These are phyloP conservation scores for Chymomyza fuscimana DNA, from an alignment of 2,888 invertebrate genomes.

Conservation along the genomic window DNA sequence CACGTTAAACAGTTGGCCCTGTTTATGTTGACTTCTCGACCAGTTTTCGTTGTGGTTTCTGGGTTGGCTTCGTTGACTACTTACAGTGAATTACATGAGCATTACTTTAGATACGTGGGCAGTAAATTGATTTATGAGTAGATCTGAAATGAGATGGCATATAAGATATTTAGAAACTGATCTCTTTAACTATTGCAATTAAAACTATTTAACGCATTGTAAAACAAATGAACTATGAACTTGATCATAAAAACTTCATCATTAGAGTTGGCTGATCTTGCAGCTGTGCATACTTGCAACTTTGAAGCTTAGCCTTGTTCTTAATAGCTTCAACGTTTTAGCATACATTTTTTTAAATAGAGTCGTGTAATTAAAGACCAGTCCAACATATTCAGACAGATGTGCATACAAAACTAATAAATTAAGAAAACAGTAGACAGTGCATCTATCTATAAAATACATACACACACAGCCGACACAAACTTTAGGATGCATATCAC, in stretches of 20 bases:
- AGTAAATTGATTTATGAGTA: not conserved
- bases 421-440: not conserved
- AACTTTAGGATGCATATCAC: not conserved
- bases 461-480: not conserved
- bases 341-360: conserved; percentile 30
- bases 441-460: not conserved
- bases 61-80: not conserved
- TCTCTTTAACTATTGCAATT: not conserved
- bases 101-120: not conserved
- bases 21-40: conserved; percentile 32
- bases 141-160: not conserved
- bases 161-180: not conserved
- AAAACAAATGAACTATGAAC: not conserved
- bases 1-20: conserved; percentile 48
- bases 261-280: no score
- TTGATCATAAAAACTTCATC: not conserved
- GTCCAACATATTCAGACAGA: conserved; percentile 3
- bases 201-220: not conserved
- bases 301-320: conserved; percentile 56
- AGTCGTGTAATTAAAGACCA: conserved; percentile 56
- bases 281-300: not conserved
- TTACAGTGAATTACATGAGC: not conserved
- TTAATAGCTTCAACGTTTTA: conserved; percentile 58
- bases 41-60: conserved; percentile 23
- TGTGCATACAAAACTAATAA: not conserved